phyloP scores from a whole-genome alignment of 2,797 vertebrate genomes.

The Cossypha heuglini region DNA sequence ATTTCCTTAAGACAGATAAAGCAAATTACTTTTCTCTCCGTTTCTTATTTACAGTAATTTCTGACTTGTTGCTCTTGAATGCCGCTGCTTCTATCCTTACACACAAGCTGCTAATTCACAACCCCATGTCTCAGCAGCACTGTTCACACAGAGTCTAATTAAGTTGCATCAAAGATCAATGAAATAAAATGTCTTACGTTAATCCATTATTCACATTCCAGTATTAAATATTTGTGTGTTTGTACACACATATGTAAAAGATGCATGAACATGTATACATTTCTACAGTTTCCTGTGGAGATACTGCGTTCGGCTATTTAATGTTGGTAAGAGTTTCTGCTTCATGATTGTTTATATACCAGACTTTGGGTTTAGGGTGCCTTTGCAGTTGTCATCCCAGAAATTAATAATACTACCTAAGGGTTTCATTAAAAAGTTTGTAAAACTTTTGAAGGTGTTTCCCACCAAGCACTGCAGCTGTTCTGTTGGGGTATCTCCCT shows the following conservation, averaged over 20 bases:
- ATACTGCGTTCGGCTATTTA: not conserved
- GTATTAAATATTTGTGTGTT: not conserved
- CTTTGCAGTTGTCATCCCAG: not conserved
- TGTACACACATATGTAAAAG: not conserved
- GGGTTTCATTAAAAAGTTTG: not conserved
- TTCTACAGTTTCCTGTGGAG: not conserved
- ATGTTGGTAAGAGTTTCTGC: not conserved
- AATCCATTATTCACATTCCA: not conserved
- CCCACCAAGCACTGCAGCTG: not conserved
- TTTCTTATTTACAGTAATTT: not conserved
- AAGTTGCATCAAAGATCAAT: not conserved
- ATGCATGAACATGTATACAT: fast-evolving
- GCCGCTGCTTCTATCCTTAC: not conserved
- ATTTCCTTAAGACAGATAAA: not conserved
- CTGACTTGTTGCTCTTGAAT: not conserved
- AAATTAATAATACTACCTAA: not conserved
- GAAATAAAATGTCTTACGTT: not conserved
- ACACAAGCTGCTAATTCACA: not conserved
- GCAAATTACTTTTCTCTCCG: not conserved
- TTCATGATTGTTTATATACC: not conserved
- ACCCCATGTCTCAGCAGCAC: not conserved
- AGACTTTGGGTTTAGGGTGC: not conserved
- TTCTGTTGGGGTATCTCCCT: not conserved
- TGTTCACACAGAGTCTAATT: not conserved
- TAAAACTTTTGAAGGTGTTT: not conserved